A percentile compares a stretch with the other conserved stretches of the same genome.
These are phyloP conservation scores for Bergia sp. DNA, from an alignment of 92 coral and sea anemone species.

Conservation along the genomic window DNA sequence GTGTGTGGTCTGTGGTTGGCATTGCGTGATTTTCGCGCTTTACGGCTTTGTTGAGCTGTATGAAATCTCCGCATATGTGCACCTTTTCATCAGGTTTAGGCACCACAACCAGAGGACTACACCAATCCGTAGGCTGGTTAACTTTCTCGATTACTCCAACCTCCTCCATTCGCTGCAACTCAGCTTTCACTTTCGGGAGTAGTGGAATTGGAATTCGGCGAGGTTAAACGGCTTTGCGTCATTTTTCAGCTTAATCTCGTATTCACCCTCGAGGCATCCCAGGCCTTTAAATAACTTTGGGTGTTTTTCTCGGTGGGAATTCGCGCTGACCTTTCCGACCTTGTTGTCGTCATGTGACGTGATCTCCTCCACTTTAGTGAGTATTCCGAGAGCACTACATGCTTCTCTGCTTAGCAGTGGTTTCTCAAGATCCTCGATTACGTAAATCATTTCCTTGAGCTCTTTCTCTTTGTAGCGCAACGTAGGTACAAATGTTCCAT, in stretches of 20 bases:
- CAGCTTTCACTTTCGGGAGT: slow-evolving; percentile 10
- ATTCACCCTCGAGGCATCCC: slow-evolving; percentile 43
- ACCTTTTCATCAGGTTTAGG: slow-evolving; percentile 59
- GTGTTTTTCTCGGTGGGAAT: slow-evolving; percentile 26
- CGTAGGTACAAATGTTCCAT: slow-evolving; percentile 12
- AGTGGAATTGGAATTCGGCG: slow-evolving; percentile 25
- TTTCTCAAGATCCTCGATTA: slow-evolving; percentile 34
- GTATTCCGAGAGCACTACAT: slow-evolving; percentile 35
- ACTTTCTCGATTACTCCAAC: background rate
- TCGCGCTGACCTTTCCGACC: background rate
- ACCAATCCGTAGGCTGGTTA: slow-evolving; percentile 15
- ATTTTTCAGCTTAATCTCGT: slow-evolving; percentile 34
- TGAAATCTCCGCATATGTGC: slow-evolving; percentile 69
- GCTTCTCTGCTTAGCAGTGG: slow-evolving; percentile 33
- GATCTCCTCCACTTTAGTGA: slow-evolving; percentile 26
- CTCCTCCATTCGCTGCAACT: slow-evolving; percentile 1
- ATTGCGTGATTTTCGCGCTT: slow-evolving; percentile 70
- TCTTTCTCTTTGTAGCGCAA: slow-evolving; percentile 7
- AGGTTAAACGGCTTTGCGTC: slow-evolving; percentile 41
- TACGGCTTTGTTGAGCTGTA: slow-evolving; percentile 71
- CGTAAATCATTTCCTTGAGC: slow-evolving; percentile 32
- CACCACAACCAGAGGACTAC: slow-evolving; percentile 42
- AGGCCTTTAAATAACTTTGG: slow-evolving; percentile 47
- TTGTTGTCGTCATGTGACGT: background rate
- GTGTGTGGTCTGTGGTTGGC: slow-evolving; percentile 74